A percentile compares a stretch with the other conserved stretches of the same genome.
Evolutionary conservation across 2,113 vertebrate species (phyloP).

Genomic region (Hassar affinis): DNA sequence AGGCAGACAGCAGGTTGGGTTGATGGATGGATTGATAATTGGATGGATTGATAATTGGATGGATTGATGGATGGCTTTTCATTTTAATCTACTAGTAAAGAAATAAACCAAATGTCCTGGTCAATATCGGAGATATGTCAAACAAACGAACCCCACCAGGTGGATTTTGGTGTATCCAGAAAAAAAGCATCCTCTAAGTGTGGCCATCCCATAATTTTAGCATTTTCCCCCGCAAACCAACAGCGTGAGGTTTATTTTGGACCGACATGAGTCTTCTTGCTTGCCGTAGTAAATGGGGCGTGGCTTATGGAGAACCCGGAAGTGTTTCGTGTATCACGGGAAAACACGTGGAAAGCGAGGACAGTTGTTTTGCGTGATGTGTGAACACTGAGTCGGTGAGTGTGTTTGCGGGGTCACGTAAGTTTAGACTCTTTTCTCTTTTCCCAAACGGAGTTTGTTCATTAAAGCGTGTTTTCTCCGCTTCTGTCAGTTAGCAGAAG

Average conservation of each 20-base stretch:
- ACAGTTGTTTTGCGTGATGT: not conserved
- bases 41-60: no score
- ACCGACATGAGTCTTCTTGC: constrained; percentile 29
- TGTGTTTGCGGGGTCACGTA: not conserved
- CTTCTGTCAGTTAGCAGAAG: not conserved
- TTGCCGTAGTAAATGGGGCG: constrained; percentile 52
- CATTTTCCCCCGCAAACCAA: no score
- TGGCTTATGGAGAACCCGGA: not conserved
- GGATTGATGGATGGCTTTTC: no score
- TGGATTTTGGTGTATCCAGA: no score
- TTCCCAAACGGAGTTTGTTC: not conserved
- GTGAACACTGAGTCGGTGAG: constrained; percentile 1
- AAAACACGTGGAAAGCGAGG: constrained; percentile 62
- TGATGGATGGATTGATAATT: no score
- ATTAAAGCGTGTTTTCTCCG: not conserved
- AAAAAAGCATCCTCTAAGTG: no score
- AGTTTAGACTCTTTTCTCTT: not conserved
- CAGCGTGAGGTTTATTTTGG: not conserved
- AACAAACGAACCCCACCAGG: no score
- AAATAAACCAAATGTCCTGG: no score
- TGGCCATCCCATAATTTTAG: no score
- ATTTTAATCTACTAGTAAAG: no score
- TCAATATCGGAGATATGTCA: no score
- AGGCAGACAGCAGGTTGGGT: no score
- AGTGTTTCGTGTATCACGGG: constrained; percentile 60